A percentile compares a stretch with the other conserved stretches of the same genome.
Conservation (phyloP, 2,113 vertebrate species). For the Glaucidium brasilianum region DNA sequence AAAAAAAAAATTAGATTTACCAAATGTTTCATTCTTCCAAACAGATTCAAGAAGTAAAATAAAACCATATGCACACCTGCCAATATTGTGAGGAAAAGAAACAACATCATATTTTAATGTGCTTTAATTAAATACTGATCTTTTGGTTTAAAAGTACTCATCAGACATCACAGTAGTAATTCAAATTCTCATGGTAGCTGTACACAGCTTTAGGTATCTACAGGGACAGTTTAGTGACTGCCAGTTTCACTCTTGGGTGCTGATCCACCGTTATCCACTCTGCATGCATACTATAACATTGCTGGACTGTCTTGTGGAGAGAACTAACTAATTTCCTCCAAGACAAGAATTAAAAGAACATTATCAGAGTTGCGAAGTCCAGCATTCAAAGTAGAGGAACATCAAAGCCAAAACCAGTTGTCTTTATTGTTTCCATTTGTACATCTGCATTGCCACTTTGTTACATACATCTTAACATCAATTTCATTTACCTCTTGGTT, state of each 20-base stretch:
- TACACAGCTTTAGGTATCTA: neutral
- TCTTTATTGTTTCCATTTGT: neutral
- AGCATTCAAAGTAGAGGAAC: neutral
- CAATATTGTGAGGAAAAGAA: accelerated
- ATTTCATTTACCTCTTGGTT: neutral
- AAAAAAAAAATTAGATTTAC: neutral
- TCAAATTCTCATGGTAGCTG: neutral
- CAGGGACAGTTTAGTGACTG: neutral
- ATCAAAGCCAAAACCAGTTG: neutral
- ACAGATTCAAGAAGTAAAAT: neutral
- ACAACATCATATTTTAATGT: neutral
- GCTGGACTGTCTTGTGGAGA: neutral
- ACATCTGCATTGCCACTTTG: neutral
- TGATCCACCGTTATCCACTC: neutral
- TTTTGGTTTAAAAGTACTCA: neutral
- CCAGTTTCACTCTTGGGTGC: neutral
- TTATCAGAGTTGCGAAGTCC: neutral
- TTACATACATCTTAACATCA: neutral
- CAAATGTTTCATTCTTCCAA: neutral
- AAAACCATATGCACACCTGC: neutral
- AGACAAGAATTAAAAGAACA: neutral
- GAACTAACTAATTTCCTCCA: neutral
- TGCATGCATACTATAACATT: neutral
- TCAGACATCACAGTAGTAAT: neutral
- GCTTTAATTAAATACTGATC: neutral